Evolutionary conservation across 2,113 vertebrate species (phyloP).

Genomic region (Grallaria varia): DNA sequence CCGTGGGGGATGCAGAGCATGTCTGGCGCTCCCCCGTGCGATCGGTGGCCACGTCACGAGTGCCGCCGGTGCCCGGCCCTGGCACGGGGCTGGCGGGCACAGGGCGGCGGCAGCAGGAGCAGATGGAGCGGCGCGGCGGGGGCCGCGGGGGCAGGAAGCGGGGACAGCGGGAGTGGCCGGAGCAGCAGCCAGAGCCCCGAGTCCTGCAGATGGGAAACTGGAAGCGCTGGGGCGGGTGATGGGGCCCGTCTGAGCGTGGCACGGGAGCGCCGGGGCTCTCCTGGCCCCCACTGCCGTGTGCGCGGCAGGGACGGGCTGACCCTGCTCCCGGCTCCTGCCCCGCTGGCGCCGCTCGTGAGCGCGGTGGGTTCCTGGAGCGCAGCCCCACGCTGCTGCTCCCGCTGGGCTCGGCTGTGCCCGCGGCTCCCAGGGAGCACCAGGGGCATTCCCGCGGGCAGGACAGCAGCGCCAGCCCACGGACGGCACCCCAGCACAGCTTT

Average conservation of each 20-base stretch:
- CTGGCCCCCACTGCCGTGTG: not conserved
- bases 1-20: not conserved
- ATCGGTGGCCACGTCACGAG: rapidly evolving
- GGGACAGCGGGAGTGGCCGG: not conserved
- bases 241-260: rapidly evolving
- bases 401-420: not conserved
- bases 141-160: not conserved
- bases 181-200: not conserved
- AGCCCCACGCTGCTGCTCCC: not conserved
- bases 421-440: not conserved
- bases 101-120: not conserved
- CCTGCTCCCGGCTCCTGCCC: not conserved
- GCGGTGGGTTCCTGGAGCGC: not conserved
- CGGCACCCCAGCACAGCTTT: not conserved
- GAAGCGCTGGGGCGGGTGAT: rapidly evolving
- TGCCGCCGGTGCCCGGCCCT: not conserved
- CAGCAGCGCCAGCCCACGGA: rapidly evolving
- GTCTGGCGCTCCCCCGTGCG: not conserved
- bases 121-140: not conserved
- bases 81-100: rapidly evolving
- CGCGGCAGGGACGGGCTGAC: not conserved
- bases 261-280: rapidly evolving
- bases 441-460: not conserved
- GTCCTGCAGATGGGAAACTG: not conserved
- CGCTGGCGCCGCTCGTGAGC: not conserved